A percentile compares a stretch with the other conserved stretches of the same genome.
These are phyloP conservation scores for Leucophenga maculata DNA, from an alignment of 2,888 invertebrate species.

Conservation along the genomic window DNA sequence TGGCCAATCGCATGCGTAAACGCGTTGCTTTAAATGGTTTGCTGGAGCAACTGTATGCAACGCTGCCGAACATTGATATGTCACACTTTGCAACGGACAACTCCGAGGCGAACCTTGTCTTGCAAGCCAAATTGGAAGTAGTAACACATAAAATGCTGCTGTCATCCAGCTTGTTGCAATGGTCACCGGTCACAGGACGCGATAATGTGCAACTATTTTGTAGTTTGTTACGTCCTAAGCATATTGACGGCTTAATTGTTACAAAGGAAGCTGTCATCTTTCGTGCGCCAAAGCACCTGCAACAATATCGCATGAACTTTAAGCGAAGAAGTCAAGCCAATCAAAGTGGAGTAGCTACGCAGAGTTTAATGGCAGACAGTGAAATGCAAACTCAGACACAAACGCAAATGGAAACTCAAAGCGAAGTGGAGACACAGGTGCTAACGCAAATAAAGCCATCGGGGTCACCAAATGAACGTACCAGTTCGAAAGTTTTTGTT, in stretches of 20 bases:
- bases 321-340: background rate
- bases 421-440: background rate
- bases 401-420: background rate
- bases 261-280: slow-evolving; percentile 31
- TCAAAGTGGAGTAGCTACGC: too few species aligned
- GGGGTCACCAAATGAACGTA: too few species aligned
- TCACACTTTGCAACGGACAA: background rate
- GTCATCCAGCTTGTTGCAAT: slow-evolving; percentile 30
- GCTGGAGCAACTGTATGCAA: background rate
- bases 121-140: background rate
- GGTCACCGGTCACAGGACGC: slow-evolving; percentile 48
- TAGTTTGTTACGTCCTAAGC: slow-evolving; percentile 46
- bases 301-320: background rate
- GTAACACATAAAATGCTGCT: background rate
- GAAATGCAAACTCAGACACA: background rate
- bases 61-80: background rate
- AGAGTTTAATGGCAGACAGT: background rate
- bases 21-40: background rate
- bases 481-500: background rate
- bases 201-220: slow-evolving; percentile 49
- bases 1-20: slow-evolving; percentile 34
- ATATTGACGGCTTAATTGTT: slow-evolving; percentile 46
- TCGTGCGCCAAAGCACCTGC: slow-evolving; percentile 39
- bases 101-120: background rate
- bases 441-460: background rate